A percentile compares a stretch with the other conserved stretches of the same genome.
phyloP scores from a whole-genome alignment of 2,113 vertebrate genomes.

The Chlorodrepanis virens region DNA sequence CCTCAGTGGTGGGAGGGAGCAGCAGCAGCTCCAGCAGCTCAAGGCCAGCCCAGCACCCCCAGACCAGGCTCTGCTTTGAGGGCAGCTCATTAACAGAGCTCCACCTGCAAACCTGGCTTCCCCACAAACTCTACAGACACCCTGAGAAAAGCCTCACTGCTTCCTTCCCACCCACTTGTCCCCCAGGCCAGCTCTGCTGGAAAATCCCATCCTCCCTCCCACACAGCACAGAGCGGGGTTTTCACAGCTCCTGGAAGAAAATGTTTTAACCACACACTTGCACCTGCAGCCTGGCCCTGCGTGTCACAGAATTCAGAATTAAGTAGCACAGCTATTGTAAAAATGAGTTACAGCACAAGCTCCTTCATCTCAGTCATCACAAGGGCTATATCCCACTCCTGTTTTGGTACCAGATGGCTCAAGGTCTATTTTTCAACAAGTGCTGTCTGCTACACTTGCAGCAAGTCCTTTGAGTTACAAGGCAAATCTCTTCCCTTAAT shows the following conservation, averaged over 20 bases:
- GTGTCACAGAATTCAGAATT: not conserved
- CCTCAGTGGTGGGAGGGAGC: accelerated
- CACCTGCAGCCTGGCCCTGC: not conserved
- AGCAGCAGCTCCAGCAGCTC: not conserved
- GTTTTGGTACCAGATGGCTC: slow-evolving; percentile 60
- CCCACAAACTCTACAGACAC: not conserved
- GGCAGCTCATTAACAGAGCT: not conserved
- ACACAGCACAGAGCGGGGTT: not conserved
- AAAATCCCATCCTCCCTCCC: slow-evolving; percentile 39
- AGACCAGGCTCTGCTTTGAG: not conserved
- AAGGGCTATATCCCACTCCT: slow-evolving; percentile 33
- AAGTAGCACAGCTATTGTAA: slow-evolving; percentile 37
- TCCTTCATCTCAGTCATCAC: slow-evolving; percentile 49
- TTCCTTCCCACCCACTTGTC: slow-evolving; percentile 35
- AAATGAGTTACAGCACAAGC: slow-evolving; percentile 31
- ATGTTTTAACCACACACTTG: not conserved
- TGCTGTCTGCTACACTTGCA: slow-evolving; percentile 51
- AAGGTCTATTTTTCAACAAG: slow-evolving; percentile 63
- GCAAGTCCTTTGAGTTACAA: slow-evolving; percentile 56
- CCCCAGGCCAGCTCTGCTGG: not conserved
- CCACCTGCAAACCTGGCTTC: not conserved
- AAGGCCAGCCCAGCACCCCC: not conserved
- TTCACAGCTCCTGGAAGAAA: not conserved
- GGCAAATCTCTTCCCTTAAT: slow-evolving; percentile 54
- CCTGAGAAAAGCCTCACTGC: not conserved